Conservation (phyloP, 2,113 vertebrate genomes). For the Xiphorhynchus elegans region DNA sequence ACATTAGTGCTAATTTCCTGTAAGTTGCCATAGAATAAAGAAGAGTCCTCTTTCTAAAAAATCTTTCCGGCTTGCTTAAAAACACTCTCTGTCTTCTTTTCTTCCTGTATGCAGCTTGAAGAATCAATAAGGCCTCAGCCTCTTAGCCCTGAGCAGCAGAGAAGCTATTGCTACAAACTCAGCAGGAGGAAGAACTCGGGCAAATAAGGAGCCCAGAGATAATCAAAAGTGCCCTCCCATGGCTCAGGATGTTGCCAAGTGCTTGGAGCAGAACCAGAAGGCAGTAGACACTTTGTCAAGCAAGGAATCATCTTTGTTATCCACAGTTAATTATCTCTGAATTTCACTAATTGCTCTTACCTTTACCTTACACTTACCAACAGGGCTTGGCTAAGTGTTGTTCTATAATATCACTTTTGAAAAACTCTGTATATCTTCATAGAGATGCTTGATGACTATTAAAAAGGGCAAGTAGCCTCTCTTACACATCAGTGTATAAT, state of each 20-base stretch:
- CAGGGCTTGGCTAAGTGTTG: background rate
- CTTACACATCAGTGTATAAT: background rate
- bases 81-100: constrained; percentile 52
- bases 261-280: constrained; percentile 37
- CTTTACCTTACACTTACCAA: background rate
- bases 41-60: constrained; percentile 5
- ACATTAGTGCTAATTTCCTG: constrained; percentile 48
- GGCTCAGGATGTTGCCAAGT: constrained; percentile 48
- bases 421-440: background rate
- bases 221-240: constrained; percentile 59
- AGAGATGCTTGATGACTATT: background rate
- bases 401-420: background rate
- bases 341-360: constrained; percentile 46
- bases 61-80: constrained; percentile 48
- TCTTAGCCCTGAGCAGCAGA: constrained; percentile 23
- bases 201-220: constrained; percentile 44
- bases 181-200: constrained; percentile 47
- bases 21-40: constrained; percentile 36
- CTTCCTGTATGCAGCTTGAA: constrained; percentile 15
- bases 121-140: constrained; percentile 50
- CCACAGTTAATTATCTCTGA: background rate
- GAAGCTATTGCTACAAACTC: constrained; percentile 23
- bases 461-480: background rate
- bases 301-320: constrained; percentile 33
- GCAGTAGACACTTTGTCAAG: background rate